Percentiles rank a stretch among this genome's conserved stretches.
phyloP scores from a whole-genome alignment of 2,113 vertebrate species.

The Peromyscus leucopus region DNA sequence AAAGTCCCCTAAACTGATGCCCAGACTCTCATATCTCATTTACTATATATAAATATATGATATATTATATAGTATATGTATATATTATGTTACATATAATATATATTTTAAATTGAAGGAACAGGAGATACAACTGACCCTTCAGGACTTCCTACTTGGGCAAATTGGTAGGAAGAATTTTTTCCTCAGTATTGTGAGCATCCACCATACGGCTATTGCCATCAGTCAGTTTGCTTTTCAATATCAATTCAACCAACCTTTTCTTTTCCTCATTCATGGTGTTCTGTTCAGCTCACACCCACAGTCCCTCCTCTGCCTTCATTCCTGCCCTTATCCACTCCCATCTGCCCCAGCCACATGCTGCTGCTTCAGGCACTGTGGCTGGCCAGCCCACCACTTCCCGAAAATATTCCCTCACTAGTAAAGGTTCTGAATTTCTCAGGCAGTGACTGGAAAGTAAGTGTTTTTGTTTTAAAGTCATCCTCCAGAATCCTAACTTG shows the following conservation, averaged over 20 bases:
- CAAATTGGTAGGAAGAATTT: neutral
- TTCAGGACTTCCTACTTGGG: conserved; percentile 48
- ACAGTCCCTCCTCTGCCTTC: conserved; percentile 78
- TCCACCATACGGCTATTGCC: conserved; percentile 58
- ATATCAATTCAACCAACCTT: conserved; percentile 55
- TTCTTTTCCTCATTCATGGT: conserved; percentile 74
- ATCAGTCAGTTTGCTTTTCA: conserved; percentile 65
- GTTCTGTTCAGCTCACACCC: conserved; percentile 79
- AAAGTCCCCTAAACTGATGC: conserved; percentile 17
- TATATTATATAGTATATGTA: too few species aligned
- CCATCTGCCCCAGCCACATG: conserved; percentile 80
- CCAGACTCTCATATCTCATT: neutral
- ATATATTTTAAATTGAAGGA: neutral
- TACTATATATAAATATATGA: neutral
- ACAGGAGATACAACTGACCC: neutral
- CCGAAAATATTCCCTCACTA: conserved; percentile 63
- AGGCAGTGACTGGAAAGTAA: conserved; percentile 51
- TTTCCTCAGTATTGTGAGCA: conserved; percentile 7
- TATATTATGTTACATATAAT: too few species aligned
- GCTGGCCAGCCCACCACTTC: conserved; percentile 62
- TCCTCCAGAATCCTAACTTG: neutral
- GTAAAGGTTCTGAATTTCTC: conserved; percentile 58
- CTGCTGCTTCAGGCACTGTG: conserved; percentile 33
- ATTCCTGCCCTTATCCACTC: conserved; percentile 68
- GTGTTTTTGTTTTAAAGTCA: neutral